Conservation (phyloP, 2,888 invertebrate species). For the Euclidia mi region DNA sequence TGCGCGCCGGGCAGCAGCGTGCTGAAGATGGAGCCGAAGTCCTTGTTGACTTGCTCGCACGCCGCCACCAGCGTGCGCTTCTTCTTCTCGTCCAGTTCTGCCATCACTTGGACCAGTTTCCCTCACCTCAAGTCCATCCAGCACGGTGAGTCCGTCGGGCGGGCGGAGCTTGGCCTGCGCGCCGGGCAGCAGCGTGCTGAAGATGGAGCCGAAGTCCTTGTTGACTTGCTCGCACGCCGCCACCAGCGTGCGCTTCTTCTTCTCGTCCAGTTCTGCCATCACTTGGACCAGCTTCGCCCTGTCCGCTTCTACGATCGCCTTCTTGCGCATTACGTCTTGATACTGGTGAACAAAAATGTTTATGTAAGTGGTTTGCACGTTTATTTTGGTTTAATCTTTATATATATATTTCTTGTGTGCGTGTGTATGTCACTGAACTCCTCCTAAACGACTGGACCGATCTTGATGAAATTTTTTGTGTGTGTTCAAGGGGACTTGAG, state of each 20-base stretch:
- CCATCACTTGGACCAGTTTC: constrained; percentile 92
- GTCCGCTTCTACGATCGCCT: constrained; percentile 93
- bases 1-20: constrained; percentile 97
- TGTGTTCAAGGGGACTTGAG: too few species aligned
- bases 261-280: constrained; percentile 96
- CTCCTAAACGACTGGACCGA: too few species aligned
- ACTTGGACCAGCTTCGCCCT: constrained; percentile 93
- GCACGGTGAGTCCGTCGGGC: constrained; percentile 92
- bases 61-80: constrained; percentile 94
- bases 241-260: constrained; percentile 95
- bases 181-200: constrained; percentile 96
- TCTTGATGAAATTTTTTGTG: too few species aligned
- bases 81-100: constrained; percentile 97
- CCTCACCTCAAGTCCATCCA: constrained; percentile 96
- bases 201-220: constrained; percentile 98
- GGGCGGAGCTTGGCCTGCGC: constrained; percentile 96
- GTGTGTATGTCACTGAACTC: too few species aligned
- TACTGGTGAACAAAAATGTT: constrained; percentile 80
- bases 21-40: constrained; percentile 98
- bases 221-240: constrained; percentile 97
- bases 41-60: constrained; percentile 96
- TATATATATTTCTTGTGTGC: too few species aligned
- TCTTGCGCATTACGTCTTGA: constrained; percentile 92
- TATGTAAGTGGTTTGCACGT: too few species aligned
- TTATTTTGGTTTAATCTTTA: too few species aligned